phyloP scores from a whole-genome alignment of 2,797 vertebrate genomes.

The Echiichthys vipera region DNA sequence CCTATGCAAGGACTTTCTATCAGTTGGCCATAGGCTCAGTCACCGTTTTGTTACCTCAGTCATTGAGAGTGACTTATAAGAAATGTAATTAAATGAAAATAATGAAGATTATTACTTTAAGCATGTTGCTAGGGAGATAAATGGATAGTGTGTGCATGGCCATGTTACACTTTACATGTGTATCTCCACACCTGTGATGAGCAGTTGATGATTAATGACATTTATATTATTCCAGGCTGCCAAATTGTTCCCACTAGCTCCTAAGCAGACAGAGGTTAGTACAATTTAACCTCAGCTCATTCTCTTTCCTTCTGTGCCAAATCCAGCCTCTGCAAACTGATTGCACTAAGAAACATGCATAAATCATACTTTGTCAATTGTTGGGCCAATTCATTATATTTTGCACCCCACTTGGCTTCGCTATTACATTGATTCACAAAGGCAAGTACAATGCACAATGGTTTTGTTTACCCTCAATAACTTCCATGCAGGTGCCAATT shows the following conservation, averaged over 20 bases:
- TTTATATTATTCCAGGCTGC: slow-evolving; percentile 68
- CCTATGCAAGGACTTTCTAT: too few species aligned
- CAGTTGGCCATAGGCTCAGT: too few species aligned
- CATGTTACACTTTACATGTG: slow-evolving; percentile 13
- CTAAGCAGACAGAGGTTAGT: slow-evolving; percentile 74
- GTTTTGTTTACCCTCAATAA: slow-evolving; percentile 39
- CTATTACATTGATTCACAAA: slow-evolving; percentile 59
- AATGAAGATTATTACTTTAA: too few species aligned
- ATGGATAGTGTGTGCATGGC: slow-evolving; percentile 1
- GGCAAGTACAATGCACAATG: slow-evolving; percentile 55
- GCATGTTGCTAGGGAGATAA: not conserved
- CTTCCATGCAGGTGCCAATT: slow-evolving; percentile 48
- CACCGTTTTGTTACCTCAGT: too few species aligned
- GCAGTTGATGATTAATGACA: slow-evolving; percentile 79
- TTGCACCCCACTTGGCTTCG: slow-evolving; percentile 47
- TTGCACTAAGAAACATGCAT: slow-evolving; percentile 73
- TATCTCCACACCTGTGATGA: slow-evolving; percentile 22
- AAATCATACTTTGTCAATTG: slow-evolving; percentile 82
- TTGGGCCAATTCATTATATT: slow-evolving; percentile 73
- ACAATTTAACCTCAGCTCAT: slow-evolving; percentile 78
- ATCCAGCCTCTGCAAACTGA: slow-evolving; percentile 58
- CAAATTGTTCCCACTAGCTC: slow-evolving; percentile 70
- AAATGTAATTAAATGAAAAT: too few species aligned
- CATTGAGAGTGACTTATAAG: too few species aligned
- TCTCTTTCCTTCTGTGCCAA: slow-evolving; percentile 41